Percentiles rank a stretch among this genome's conserved stretches.
Conservation (phyloP, 92 coral and sea anemone genomes). For the Heliopora coerulea region DNA sequence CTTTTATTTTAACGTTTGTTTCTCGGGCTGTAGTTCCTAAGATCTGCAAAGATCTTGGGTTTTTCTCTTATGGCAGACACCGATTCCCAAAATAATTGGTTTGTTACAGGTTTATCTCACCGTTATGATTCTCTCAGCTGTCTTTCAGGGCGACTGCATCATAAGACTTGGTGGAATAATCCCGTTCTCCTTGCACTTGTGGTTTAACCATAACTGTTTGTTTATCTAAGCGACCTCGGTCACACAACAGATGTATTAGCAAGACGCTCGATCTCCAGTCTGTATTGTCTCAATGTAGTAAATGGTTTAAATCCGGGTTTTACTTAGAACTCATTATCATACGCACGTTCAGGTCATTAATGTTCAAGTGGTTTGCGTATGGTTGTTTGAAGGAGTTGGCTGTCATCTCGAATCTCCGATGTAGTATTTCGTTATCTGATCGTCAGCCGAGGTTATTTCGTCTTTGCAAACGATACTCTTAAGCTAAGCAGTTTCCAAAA, state of each 20-base stretch:
- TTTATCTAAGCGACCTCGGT: background rate
- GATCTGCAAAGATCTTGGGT: slow-evolving; percentile 10
- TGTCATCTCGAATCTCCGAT: too few species aligned
- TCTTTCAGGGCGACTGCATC: slow-evolving; percentile 3
- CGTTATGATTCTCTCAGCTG: slow-evolving; percentile 9
- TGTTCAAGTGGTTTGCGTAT: too few species aligned
- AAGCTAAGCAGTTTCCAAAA: too few species aligned
- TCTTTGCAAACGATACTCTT: too few species aligned
- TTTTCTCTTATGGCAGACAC: slow-evolving; percentile 15
- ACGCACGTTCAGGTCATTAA: too few species aligned
- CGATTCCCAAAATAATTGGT: slow-evolving; percentile 1
- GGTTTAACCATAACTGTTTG: slow-evolving; percentile 19
- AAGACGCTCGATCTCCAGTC: slow-evolving; percentile 28
- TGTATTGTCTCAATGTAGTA: too few species aligned
- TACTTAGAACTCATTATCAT: too few species aligned
- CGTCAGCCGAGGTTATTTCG: too few species aligned
- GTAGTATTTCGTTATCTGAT: too few species aligned
- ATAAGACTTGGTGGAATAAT: slow-evolving; percentile 20
- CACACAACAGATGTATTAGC: slow-evolving; percentile 27
- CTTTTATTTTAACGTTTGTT: slow-evolving; percentile 5
- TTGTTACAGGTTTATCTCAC: slow-evolving; percentile 21
- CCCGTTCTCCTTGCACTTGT: slow-evolving; percentile 18
- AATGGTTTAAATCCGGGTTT: too few species aligned
- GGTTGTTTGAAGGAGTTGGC: too few species aligned
- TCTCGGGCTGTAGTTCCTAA: slow-evolving; percentile 6